Evolutionary conservation across 2,113 vertebrate species (phyloP).

Genomic region (Charina bottae): DNA sequence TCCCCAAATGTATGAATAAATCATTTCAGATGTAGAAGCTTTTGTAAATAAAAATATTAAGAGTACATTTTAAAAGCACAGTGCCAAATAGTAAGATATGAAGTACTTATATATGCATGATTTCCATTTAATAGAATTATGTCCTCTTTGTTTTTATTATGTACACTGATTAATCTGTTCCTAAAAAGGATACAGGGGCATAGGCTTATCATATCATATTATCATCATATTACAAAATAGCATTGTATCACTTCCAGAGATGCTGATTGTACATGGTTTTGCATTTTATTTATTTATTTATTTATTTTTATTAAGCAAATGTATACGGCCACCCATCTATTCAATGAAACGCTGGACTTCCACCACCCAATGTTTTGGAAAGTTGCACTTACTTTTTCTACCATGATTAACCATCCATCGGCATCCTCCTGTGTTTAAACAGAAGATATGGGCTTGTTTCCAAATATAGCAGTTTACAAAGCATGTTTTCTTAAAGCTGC

Average conservation of each 20-base stretch:
- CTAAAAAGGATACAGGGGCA: background rate
- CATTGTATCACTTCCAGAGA: background rate
- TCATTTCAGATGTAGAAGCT: background rate
- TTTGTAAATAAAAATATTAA: background rate
- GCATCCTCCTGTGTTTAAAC: background rate
- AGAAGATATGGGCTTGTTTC: background rate
- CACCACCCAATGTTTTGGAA: background rate
- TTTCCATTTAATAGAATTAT: background rate
- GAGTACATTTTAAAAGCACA: background rate
- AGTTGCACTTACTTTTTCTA: background rate
- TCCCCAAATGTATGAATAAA: background rate
- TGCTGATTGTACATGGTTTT: background rate
- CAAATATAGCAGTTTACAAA: background rate
- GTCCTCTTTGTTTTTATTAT: background rate
- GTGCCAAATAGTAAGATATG: background rate
- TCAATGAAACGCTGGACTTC: background rate
- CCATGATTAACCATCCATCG: background rate
- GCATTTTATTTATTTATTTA: background rate
- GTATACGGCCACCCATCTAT: background rate
- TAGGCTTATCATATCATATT: background rate
- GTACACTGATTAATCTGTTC: background rate
- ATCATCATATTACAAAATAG: background rate
- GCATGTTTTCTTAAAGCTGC: background rate
- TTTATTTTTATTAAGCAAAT: background rate
- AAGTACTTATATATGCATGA: background rate